Percentiles rank a stretch among this genome's conserved stretches.
These are phyloP conservation scores for Tachina lurida DNA, from an alignment of 2,888 invertebrate species.

Conservation along the genomic window DNA sequence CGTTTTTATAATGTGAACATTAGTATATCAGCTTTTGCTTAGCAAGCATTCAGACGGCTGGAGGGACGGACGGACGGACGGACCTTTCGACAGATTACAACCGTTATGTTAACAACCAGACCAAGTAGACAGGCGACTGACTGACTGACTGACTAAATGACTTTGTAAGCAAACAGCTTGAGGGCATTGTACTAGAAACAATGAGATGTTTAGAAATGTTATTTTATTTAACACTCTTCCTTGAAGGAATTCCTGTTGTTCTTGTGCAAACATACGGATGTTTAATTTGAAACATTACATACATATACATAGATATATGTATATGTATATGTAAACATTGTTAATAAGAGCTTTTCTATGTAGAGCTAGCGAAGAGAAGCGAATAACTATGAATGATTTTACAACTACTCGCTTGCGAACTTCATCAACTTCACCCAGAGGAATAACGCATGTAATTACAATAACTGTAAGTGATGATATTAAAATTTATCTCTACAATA, in stretches of 20 bases:
- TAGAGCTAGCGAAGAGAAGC: background rate
- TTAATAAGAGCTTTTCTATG: background rate
- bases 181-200: conserved; percentile 40
- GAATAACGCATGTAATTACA: no score
- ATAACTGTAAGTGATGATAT: no score
- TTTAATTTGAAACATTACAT: background rate
- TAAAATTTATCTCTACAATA: no score
- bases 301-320: no score
- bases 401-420: no score
- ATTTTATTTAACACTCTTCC: conserved; percentile 34
- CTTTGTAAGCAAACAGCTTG: conserved; percentile 34
- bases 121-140: background rate
- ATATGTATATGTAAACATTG: background rate
- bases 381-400: background rate
- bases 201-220: conserved; percentile 29
- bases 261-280: background rate
- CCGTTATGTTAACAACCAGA: conserved; percentile 14
- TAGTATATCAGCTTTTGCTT: background rate
- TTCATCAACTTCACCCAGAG: no score
- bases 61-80: no score
- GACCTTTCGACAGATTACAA: background rate
- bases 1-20: background rate
- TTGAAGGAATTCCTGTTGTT: conserved; percentile 3
- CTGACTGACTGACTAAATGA: background rate
- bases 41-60: background rate